Conservation (phyloP, 2,113 vertebrate genomes). For the Poeciliopsis retropinna region DNA sequence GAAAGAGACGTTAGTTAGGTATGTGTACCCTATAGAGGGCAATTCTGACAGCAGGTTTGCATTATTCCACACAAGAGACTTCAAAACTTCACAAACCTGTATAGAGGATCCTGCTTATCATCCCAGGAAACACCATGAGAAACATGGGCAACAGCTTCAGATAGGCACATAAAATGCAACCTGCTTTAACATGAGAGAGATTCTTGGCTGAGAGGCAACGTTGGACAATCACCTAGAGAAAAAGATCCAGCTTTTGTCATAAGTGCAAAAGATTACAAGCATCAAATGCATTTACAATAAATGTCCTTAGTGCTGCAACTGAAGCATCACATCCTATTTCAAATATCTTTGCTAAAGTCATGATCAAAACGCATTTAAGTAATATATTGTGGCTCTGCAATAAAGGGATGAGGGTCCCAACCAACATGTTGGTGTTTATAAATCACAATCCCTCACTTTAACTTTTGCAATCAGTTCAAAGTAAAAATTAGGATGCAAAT, state of each 20-base stretch:
- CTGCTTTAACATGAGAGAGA: conserved; percentile 95
- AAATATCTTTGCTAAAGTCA: not conserved
- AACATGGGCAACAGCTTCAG: conserved; percentile 97
- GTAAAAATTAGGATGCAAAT: not conserved
- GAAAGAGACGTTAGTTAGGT: not conserved
- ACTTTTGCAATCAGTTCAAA: not conserved
- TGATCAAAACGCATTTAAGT: not conserved
- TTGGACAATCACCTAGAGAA: conserved; percentile 92
- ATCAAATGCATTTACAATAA: not conserved
- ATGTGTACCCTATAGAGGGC: not conserved
- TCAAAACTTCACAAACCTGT: conserved; percentile 75
- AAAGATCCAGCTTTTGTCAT: not conserved
- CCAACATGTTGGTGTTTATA: not conserved
- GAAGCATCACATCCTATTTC: not conserved
- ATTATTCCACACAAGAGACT: not conserved
- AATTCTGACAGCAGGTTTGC: not conserved
- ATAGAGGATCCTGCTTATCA: conserved; percentile 96
- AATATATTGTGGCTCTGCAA: not conserved
- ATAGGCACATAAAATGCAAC: conserved; percentile 92
- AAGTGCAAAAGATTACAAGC: not conserved
- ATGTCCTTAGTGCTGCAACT: not conserved
- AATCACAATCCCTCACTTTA: not conserved
- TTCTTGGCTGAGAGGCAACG: conserved; percentile 96
- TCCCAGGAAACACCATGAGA: conserved; percentile 93
- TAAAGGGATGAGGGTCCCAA: not conserved